Percentiles rank a stretch among this genome's conserved stretches.
Conservation (phyloP, 2,797 vertebrate genomes). For the Synaphobranchus kaupii region DNA sequence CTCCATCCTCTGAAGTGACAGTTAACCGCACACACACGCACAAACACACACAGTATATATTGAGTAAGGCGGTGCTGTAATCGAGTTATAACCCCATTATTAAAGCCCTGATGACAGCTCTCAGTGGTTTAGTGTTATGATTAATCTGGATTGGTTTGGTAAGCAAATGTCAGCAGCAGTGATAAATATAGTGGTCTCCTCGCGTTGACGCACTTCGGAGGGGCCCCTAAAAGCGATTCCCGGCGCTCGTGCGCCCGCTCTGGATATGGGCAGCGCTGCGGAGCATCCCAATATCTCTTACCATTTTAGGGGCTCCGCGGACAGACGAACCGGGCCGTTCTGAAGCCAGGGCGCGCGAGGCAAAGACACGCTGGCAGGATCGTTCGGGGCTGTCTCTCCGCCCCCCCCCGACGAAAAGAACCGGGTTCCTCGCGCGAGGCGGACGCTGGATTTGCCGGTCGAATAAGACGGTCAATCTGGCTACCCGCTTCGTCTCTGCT, state of each 20-base stretch:
- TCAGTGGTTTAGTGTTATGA: not conserved
- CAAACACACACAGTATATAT: not conserved
- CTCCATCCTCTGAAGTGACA: not conserved
- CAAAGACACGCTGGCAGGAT: not conserved
- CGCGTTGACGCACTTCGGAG: not conserved
- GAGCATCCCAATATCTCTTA: not conserved
- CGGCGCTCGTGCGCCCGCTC: not conserved
- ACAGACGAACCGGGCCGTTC: not conserved
- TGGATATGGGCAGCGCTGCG: not conserved
- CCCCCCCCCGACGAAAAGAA: not conserved
- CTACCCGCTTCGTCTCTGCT: not conserved
- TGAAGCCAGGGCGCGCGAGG: not conserved
- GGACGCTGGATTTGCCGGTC: not conserved
- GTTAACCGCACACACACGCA: not conserved
- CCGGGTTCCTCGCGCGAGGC: not conserved
- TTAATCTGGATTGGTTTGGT: not conserved
- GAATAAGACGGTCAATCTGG: not conserved
- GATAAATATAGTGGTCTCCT: constrained; percentile 2
- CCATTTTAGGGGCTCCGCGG: not conserved
- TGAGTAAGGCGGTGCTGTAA: not conserved
- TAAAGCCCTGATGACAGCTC: constrained; percentile 10
- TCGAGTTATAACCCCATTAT: constrained; percentile 7
- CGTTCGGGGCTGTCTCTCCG: not conserved
- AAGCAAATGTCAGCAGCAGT: not conserved
- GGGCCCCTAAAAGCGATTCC: not conserved